Conservation (phyloP, 2,888 invertebrate genomes). For the Gastrophysa polygoni region DNA sequence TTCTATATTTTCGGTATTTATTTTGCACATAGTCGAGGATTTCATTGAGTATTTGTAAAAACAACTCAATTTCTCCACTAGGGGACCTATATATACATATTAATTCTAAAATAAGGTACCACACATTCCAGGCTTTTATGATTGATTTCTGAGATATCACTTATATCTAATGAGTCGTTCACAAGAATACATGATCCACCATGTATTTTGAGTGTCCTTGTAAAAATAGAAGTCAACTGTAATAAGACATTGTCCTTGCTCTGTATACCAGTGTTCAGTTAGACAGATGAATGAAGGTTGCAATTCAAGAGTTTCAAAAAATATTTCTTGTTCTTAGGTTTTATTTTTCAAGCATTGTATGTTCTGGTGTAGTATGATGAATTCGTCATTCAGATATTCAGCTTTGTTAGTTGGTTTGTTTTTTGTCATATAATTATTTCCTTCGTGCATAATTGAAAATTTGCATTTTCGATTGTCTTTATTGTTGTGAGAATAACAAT, state of each 20-base stretch:
- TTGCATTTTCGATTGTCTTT: slow-evolving; percentile 6
- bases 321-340: slow-evolving; percentile 10
- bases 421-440: not conserved
- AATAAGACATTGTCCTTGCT: slow-evolving; percentile 2
- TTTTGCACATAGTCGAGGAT: slow-evolving; percentile 8
- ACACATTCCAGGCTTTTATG: not conserved
- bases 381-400: slow-evolving; percentile 2
- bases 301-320: not conserved
- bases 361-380: slow-evolving; percentile 2
- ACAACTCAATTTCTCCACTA: slow-evolving; percentile 2
- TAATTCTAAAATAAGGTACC: not conserved
- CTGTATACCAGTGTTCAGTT: slow-evolving; percentile 8
- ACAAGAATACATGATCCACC: slow-evolving; percentile 5
- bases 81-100: slow-evolving; percentile 9
- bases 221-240: slow-evolving; percentile 1
- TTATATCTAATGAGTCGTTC: not conserved
- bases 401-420: not conserved
- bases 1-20: slow-evolving; percentile 7
- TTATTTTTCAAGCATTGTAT: slow-evolving; percentile 7
- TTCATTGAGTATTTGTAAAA: slow-evolving; percentile 6
- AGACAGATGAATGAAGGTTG: slow-evolving; percentile 6
- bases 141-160: slow-evolving; percentile 5
- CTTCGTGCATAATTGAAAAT: slow-evolving; percentile 2
- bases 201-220: slow-evolving; percentile 3
- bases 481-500: slow-evolving; percentile 6